These are phyloP conservation scores for Lathronympha strigana DNA, from an alignment of 2,888 invertebrate genomes.

Conservation along the genomic window DNA sequence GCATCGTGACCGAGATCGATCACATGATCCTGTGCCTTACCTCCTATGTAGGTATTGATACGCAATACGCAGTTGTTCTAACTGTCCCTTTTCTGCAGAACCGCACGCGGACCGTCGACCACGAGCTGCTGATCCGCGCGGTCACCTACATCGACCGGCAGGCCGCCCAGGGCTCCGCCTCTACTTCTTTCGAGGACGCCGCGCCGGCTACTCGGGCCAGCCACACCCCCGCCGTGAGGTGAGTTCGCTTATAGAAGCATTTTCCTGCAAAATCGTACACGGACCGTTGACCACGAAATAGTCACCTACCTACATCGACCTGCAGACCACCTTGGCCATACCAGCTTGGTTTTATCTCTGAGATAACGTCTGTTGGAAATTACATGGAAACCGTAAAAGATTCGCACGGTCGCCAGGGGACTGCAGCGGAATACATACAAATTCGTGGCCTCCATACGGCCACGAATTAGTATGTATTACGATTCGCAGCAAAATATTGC, in stretches of 20 bases:
- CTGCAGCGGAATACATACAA: no score
- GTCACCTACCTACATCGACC: conserved; percentile 57
- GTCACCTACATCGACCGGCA: conserved; percentile 58
- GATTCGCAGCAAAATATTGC: no score
- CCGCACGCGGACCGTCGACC: conserved; percentile 52
- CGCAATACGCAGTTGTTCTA: no score
- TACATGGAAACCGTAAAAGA: no score
- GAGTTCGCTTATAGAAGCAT: background rate
- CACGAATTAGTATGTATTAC: no score
- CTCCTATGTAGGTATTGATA: no score
- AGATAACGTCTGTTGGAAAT: no score
- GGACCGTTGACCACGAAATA: conserved; percentile 54
- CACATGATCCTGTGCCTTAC: no score
- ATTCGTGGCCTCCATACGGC: no score
- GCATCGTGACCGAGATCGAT: no score
- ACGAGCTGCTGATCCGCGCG: conserved; percentile 61
- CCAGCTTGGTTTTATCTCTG: no score
- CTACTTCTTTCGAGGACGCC: conserved; percentile 50
- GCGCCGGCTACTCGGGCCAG: conserved; percentile 83
- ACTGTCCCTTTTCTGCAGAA: conserved; percentile 44
- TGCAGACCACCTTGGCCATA: conserved; percentile 50
- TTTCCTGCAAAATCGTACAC: conserved; percentile 50
- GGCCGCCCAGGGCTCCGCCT: conserved; percentile 49
- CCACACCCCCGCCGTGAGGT: conserved; percentile 90
- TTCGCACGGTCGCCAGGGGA: no score